Base-by-base conservation (phyloP, 2,797 vertebrate genomes). In the Falco naumanni region DNA sequence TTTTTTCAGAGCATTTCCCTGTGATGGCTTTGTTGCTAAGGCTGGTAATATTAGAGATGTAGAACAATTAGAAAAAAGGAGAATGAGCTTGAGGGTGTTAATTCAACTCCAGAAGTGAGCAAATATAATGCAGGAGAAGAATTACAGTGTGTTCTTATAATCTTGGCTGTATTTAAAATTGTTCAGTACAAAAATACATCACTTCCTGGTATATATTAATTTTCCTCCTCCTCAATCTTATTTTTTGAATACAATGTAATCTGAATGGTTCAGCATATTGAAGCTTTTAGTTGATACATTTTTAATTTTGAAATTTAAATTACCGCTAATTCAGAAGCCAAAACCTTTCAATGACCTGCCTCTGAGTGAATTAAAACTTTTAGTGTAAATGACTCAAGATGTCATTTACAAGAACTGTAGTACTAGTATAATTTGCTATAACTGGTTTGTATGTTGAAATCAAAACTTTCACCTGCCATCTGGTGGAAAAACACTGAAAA, bases 381-480 rank as follows among this genome's bases (percentile, higher is more conserved):
- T 53, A 10, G 5, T 22, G 6, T 34, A 29, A 66, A 43, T 45
- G 25, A 33, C 48, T 92, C 25, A 72, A 29, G 60, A 14, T 18
- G 31, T 41, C 18, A 18, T 26, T 87, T 65, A 3, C 3, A 51
- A 79, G 26, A 85, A n/a, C 57, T 59, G 8, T n/a, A 71, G 22
- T 31, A 50, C 34, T 54, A 26, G 21, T 74, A 31, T 48, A 41
- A 83, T 59, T 84, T 92, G 5, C 34, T 81, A 5, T 47, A 71
- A 33, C 2, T 33, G 31, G 60, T 66, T 96, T 92, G 11, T 33
- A 1, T 65, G 81, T 84, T 64, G 29, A 96, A 96, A 82, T 43
- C 4, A 56, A 92, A 84, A 87, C 64, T 97, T 96, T 57, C 74
- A 90, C 93, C 95, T 97, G 91, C 76, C 95, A 77, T 93, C 81